phyloP scores from a whole-genome alignment of 2,888 invertebrate genomes.

The Acanthacorydalis orientalis region DNA sequence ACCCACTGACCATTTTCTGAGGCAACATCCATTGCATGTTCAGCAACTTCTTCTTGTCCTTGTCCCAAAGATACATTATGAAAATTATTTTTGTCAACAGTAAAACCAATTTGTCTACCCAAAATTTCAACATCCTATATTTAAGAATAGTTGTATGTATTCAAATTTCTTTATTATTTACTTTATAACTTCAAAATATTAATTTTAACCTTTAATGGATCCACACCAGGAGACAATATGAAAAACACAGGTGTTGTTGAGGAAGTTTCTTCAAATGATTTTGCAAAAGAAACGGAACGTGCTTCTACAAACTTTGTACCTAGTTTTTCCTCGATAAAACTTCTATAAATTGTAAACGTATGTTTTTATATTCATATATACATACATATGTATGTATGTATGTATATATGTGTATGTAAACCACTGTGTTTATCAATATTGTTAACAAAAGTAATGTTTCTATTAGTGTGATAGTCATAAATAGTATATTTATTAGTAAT shows the following conservation, averaged over 20 bases:
- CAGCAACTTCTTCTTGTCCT: conserved; percentile 86
- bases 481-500: background rate
- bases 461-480: no score
- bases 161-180: background rate
- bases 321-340: conserved; percentile 78
- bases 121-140: conserved; percentile 68
- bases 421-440: no score
- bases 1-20: conserved; percentile 78
- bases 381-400: no score
- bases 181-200: background rate
- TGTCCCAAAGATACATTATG: conserved; percentile 89
- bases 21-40: conserved; percentile 66
- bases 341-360: conserved; percentile 23
- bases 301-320: conserved; percentile 69
- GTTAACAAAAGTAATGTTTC: no score
- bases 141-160: background rate
- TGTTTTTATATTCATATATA: no score
- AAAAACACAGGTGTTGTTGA: conserved; percentile 80
- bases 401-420: no score
- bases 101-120: conserved; percentile 65
- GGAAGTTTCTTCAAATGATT: conserved; percentile 74
- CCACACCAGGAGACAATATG: conserved; percentile 86
- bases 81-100: conserved; percentile 64
- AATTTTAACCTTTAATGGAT: conserved; percentile 60
- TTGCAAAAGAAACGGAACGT: conserved; percentile 61